Conservation (phyloP, 2,888 invertebrate genomes). For the Chrysotoxum bicinctum region DNA sequence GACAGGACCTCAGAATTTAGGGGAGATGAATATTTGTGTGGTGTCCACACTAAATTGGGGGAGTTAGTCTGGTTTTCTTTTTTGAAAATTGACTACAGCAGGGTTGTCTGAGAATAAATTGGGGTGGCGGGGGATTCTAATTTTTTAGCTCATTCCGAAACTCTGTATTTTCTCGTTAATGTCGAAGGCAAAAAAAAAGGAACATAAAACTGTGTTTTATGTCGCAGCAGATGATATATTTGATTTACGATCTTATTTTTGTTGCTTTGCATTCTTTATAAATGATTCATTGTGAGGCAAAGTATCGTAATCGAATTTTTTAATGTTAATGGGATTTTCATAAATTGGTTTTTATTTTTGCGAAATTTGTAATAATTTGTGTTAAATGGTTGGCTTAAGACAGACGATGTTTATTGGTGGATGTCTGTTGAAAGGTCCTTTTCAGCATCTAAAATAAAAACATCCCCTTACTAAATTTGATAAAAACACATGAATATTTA, state of each 20-base stretch:
- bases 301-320: slow-evolving; percentile 30
- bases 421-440: not conserved
- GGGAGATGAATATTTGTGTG: not conserved
- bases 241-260: slow-evolving; percentile 6
- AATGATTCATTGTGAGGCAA: not conserved
- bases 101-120: not conserved
- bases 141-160: not conserved
- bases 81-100: not conserved
- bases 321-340: slow-evolving; percentile 23
- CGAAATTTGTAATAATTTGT: not conserved
- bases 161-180: not conserved
- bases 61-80: not conserved
- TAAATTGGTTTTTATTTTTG: slow-evolving; percentile 5
- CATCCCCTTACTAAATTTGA: no score
- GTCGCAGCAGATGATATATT: slow-evolving; percentile 28
- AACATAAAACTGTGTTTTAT: slow-evolving; percentile 40
- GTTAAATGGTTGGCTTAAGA: not conserved
- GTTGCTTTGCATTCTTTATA: not conserved
- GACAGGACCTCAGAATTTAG: not conserved
- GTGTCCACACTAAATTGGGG: not conserved
- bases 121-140: slow-evolving; percentile 32
- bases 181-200: not conserved
- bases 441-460: no score
- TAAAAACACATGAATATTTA: no score
- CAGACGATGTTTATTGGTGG: not conserved